phyloP scores from a whole-genome alignment of 2,797 vertebrate genomes.

The Sandelia bainsii region DNA sequence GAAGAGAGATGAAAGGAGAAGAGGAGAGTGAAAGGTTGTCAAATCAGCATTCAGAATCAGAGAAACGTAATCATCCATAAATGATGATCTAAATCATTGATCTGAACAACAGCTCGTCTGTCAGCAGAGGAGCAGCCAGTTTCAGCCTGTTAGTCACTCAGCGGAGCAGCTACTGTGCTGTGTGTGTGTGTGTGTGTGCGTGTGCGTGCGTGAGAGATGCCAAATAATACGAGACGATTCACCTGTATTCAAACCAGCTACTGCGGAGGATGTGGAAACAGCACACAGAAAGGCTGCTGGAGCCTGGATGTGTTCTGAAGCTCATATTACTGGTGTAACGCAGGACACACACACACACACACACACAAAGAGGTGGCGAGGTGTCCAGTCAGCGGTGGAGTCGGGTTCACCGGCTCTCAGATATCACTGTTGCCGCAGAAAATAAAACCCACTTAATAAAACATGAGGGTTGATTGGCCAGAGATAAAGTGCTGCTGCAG shows the following conservation, averaged over 20 bases:
- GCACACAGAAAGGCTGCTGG: not conserved
- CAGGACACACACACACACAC: constrained; percentile 17
- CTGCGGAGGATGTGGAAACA: constrained; percentile 4
- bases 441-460: constrained; percentile 81
- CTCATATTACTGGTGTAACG: constrained; percentile 16
- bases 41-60: constrained; percentile 56
- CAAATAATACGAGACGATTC: constrained; percentile 14
- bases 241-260: not conserved
- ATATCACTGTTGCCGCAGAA: constrained; percentile 78
- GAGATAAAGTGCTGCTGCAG: constrained; percentile 33
- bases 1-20: not conserved
- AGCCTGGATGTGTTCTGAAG: not conserved
- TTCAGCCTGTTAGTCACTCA: constrained; percentile 54
- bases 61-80: constrained; percentile 66
- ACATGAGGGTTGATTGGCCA: constrained; percentile 75
- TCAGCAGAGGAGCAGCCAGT: constrained; percentile 54
- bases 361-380: constrained; percentile 18
- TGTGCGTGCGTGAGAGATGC: not conserved
- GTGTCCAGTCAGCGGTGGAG: constrained; percentile 74
- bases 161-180: constrained; percentile 26
- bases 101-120: constrained; percentile 61
- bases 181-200: not conserved
- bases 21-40: constrained; percentile 30
- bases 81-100: constrained; percentile 70
- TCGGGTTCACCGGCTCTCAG: constrained; percentile 73